Base-by-base conservation (phyloP, 2,888 invertebrate species). In the Leptopilina drosophilae region DNA sequence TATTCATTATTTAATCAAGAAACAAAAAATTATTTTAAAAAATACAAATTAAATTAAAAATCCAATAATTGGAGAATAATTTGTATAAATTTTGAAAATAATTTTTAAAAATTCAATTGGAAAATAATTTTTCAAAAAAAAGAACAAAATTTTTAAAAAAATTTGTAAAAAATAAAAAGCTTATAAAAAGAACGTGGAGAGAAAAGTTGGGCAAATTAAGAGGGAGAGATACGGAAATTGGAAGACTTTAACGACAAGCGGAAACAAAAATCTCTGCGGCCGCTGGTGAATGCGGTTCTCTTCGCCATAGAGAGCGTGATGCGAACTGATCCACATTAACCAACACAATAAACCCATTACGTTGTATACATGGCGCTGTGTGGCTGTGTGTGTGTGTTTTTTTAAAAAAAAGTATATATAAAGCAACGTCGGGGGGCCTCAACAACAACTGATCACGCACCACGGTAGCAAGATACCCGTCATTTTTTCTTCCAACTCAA, bases 401-500 rank as follows among this genome's bases (percentile, higher is more conserved):
- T 20, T 62, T 65, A 49, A 9, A 11, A 46, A 11, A 7, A 49
- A 9, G 49, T 11, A 49, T 49, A 46, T 75, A 65, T 53, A 33
- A 59, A 59, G 33, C 59, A 64, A 49, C 49, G 49, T 46, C 75
- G 49, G 64, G 64, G 67, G 78, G 53, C 59, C 53, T 42, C 42
- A 42, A 42, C 42, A 33, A n/a, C 85, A 85, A 84, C 87, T 86
- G 89, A 89, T 87, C 88, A 86, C 90, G 89, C 87, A 89, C 85
- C 85, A 89, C 90, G 87, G 90, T 90, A 90, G 90, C 90, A 87
- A 86, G 84, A 86, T 87, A 85, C 87, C 89, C 88, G 87, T 89
- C 89, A 89, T 90, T 89, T 90, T 89, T 90, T 90, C 87, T 90
- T 90, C 87, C 87, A 84, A 49, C 84, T 85, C 84, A 83, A 83